Evolutionary conservation across 2,888 invertebrate genomes (phyloP).

Genomic region (Eudemis profundana): DNA sequence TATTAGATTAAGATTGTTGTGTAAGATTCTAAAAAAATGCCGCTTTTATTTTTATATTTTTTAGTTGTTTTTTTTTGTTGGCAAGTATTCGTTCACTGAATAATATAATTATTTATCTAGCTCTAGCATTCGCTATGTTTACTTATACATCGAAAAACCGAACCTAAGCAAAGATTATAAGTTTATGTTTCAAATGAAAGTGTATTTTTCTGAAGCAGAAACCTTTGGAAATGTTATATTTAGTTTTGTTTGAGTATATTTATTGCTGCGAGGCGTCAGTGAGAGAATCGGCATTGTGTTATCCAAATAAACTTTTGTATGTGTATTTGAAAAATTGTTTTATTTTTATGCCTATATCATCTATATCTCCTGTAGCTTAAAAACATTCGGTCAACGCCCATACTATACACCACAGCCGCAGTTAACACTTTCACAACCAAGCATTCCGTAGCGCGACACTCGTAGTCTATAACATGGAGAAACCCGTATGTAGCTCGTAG

Average conservation of each 20-base stretch:
- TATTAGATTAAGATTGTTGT: slow-evolving; percentile 27
- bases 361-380: too few species aligned
- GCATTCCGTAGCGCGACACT: too few species aligned
- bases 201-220: slow-evolving; percentile 48
- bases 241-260: slow-evolving; percentile 56
- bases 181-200: slow-evolving; percentile 25
- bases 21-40: slow-evolving; percentile 16
- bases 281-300: slow-evolving; percentile 51
- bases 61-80: slow-evolving; percentile 18
- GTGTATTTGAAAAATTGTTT: slow-evolving; percentile 52
- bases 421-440: too few species aligned
- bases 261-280: slow-evolving; percentile 56
- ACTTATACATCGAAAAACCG: slow-evolving; percentile 37
- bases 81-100: slow-evolving; percentile 21
- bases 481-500: too few species aligned
- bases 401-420: too few species aligned
- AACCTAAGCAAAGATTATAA: slow-evolving; percentile 12
- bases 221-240: slow-evolving; percentile 53
- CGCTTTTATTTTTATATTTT: slow-evolving; percentile 15
- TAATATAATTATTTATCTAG: slow-evolving; percentile 21
- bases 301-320: slow-evolving; percentile 73
- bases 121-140: slow-evolving; percentile 19
- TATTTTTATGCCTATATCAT: slow-evolving; percentile 50
- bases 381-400: too few species aligned
- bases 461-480: too few species aligned